Percentiles rank a stretch among this genome's conserved stretches.
Conservation (phyloP, 2,797 vertebrate genomes). For the Rhincodon typus region DNA sequence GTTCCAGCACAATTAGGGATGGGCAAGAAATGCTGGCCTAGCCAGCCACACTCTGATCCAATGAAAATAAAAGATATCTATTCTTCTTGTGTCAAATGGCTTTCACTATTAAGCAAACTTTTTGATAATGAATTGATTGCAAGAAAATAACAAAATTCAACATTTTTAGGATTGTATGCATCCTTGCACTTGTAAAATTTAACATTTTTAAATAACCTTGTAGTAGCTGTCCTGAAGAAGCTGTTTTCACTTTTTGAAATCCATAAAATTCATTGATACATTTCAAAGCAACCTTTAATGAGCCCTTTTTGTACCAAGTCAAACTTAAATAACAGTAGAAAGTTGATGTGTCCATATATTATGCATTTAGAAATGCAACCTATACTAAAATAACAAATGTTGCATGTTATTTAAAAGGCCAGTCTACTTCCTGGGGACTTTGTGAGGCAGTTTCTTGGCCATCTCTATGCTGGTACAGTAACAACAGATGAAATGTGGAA, state of each 20-base stretch:
- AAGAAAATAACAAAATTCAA: background rate
- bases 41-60: too few relatives aligned
- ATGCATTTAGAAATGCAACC: slow-evolving; percentile 42
- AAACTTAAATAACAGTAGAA: background rate
- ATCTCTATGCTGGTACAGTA: slow-evolving; percentile 38
- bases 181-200: background rate
- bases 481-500: slow-evolving; percentile 32
- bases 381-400: slow-evolving; percentile 27
- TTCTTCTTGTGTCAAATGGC: background rate
- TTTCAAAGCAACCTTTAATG: slow-evolving; percentile 3
- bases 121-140: background rate
- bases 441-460: slow-evolving; percentile 38
- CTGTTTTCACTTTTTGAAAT: slow-evolving; percentile 6
- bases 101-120: background rate
- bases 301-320: background rate
- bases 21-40: too few relatives aligned
- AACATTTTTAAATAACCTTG: background rate
- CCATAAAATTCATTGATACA: background rate
- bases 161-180: background rate
- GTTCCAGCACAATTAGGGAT: too few relatives aligned
- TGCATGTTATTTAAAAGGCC: background rate
- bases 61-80: too few relatives aligned
- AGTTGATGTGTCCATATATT: background rate
- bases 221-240: background rate
- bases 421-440: slow-evolving; percentile 37